Base-by-base conservation (phyloP, 2,797 vertebrate species). In the Crocodylus rhombifer region DNA sequence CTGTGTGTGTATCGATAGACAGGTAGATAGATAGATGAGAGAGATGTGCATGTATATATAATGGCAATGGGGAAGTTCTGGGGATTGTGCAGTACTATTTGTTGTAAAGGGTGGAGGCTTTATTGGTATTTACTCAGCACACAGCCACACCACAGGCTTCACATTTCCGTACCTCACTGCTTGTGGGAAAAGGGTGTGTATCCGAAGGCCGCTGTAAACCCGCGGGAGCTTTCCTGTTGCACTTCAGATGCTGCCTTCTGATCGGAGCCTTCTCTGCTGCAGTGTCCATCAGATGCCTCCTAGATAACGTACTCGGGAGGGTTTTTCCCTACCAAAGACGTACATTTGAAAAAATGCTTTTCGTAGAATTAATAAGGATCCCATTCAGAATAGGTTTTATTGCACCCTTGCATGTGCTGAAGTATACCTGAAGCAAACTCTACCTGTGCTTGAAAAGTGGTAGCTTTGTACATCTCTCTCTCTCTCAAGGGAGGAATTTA, bases 241-340 rank as follows among this genome's bases (percentile, higher is more conserved):
- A 1, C 90, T 81, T 87, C 42, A 30, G 14, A 42, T 89, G 55
- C 63, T 7, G 36, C 73, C 33, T 57, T 71, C 10, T 2, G 17
- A 64, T 88, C 28, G 30, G 64, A 86, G 30, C 51, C 20, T 57
- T 0, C 0, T 1, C 0, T 11, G 30, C 51, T 71, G 36, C 5
- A 6, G 21, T 55, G 42, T 3, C 0, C 0, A 56, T 4, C 30
- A 21, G 58, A 3, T 71, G 61, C 55, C n/a, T 78, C 11, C 0
- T 28, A n/a, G 21, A 33, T 55, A 4, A 57, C 55, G 26, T 28
- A 25, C 15, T 33, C 80, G 64, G 23, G 23, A 2, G 42, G 42
- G 42, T 42, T 76, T 73, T 28, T 25, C 76, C 33, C 16, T 25
- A 73, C 42, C 42, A 51, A 51, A 51, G 42, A 51, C 9, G 10